Evolutionary conservation across 2,797 vertebrate genomes (phyloP), one percentile per base, ranked within the genome.

Genomic region (Psittacula derbiana): DNA sequence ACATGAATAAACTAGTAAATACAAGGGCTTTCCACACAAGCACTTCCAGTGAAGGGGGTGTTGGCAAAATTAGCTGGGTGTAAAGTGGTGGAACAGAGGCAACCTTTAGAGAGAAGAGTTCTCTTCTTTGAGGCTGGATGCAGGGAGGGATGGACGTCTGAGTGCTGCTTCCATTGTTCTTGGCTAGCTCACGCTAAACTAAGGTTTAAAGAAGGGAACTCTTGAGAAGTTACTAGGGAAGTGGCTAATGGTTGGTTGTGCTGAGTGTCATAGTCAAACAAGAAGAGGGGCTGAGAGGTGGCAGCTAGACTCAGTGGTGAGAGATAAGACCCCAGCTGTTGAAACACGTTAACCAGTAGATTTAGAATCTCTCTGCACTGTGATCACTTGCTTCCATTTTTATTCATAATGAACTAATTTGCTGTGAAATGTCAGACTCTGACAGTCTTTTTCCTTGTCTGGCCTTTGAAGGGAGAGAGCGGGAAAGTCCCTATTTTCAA

Each of bases 351-450:
- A 25, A 6, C 4, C 64, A 30, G 2, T 40, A n/a, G 78, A 3
- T 30, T 55, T 11, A 1, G 6, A 41, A 12, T 47, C 4, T 49
- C 36, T 72, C 11, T 31, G 1, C 5, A 0, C 30, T 66, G 41
- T 6, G 38, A 61, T 38, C 11, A 3, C 8, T 61, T 4, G 21
- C 53, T 72, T 49, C 30, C 5, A 6, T 30, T 55, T 86, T 18
- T 69, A 43, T 11, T 60, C 24, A 3, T 53, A 31, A 43, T 12
- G 58, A 62, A 16, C 28, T 78, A 38, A 28, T 30, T 38, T 36
- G 28, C 64, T 73, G 58, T n/a, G 43, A 24, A 8, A 0, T 0
- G 2, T 31, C 6, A 27, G n/a, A 18, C 8, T 46, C 28, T 3
- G 4, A 0, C 65, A 33, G 38, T 10, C 18, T 73, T 62, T 40